Conservation (phyloP, 2,888 invertebrate species). For the Eudemis profundana region DNA sequence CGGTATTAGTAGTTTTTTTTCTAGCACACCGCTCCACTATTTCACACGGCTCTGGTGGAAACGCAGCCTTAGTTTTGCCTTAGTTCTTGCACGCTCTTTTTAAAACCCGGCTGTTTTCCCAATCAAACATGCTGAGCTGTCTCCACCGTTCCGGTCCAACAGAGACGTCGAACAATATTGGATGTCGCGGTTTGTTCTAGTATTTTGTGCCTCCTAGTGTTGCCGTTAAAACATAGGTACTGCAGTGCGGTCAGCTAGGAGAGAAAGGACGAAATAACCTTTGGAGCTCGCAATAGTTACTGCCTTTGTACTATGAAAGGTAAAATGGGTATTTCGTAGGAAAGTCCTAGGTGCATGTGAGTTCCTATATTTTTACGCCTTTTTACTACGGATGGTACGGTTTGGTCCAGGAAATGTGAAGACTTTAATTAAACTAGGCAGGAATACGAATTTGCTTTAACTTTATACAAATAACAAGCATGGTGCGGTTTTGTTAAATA, state of each 20-base stretch:
- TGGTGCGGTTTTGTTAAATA: too few relatives aligned
- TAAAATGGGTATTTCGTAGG: neutral
- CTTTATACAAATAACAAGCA: too few relatives aligned
- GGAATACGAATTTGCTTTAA: too few relatives aligned
- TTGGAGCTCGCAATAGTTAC: neutral
- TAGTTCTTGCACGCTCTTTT: too few relatives aligned
- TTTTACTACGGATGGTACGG: neutral
- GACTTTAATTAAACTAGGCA: too few relatives aligned
- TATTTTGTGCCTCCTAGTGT: constrained; percentile 18
- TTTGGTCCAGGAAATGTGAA: too few relatives aligned
- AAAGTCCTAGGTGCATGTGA: too few relatives aligned
- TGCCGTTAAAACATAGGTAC: neutral
- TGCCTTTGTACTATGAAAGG: neutral
- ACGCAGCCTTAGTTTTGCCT: too few relatives aligned
- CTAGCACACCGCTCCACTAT: too few relatives aligned
- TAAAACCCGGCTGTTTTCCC: neutral
- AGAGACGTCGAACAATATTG: constrained; percentile 36
- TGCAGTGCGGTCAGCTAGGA: neutral
- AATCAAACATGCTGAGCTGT: constrained; percentile 7
- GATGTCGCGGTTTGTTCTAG: constrained; percentile 36
- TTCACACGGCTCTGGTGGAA: too few relatives aligned
- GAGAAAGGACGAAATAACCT: neutral
- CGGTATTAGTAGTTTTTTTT: too few relatives aligned
- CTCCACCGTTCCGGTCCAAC: neutral
- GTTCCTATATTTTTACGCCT: too few relatives aligned